phyloP scores from a whole-genome alignment of 2,888 invertebrate genomes.

The Cantharis lateralis region DNA sequence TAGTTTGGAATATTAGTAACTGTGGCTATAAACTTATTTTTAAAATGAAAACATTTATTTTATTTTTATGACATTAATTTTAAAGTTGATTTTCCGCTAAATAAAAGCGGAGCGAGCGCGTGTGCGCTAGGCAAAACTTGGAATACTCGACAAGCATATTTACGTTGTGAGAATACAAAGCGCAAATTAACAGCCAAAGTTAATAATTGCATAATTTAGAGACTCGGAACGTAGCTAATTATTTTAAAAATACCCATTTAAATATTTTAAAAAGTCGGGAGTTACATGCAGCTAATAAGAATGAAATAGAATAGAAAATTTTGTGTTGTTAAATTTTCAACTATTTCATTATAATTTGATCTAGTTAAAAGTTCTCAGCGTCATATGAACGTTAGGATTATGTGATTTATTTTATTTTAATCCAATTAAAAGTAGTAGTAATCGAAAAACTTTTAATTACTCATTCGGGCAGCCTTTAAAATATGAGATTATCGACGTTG shows the following conservation, averaged over 20 bases:
- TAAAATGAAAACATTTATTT: background rate
- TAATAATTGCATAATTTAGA: background rate
- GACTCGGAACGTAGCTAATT: background rate
- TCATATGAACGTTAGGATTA: background rate
- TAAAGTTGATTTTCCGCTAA: too few species aligned
- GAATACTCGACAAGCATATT: background rate
- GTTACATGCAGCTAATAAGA: background rate
- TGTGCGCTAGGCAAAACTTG: background rate
- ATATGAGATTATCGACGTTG: background rate
- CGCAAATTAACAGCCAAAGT: background rate
- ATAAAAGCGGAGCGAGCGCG: background rate
- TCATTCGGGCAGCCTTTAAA: background rate
- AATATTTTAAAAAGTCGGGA: background rate
- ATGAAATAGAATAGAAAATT: background rate
- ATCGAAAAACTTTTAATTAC: background rate
- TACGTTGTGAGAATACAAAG: background rate
- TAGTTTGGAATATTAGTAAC: background rate
- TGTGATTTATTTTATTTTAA: background rate
- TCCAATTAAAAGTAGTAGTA: background rate
- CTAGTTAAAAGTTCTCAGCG: background rate
- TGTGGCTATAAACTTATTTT: background rate
- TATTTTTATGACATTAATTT: too few species aligned
- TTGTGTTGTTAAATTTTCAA: too few species aligned
- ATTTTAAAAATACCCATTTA: background rate
- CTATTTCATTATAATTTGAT: too few species aligned